A percentile compares a stretch with the other conserved stretches of the same genome.
Conservation (phyloP, 2,113 vertebrate species). For the Brachyhypopomus occidentalis region DNA sequence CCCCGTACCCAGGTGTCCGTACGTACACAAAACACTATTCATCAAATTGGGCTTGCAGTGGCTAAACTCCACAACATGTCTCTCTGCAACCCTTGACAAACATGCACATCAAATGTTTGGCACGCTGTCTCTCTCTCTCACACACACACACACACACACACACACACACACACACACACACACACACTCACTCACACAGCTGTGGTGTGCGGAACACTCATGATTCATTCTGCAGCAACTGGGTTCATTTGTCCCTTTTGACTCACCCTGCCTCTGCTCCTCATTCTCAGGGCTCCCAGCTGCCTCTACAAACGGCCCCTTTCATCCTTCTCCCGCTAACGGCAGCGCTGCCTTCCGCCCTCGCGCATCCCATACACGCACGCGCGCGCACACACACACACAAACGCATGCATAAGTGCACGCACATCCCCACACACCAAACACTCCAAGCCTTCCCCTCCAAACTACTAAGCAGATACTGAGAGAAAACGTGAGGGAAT, state of each 20-base stretch:
- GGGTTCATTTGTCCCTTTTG: slow-evolving; percentile 43
- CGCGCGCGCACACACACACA: background rate
- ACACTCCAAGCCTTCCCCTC: background rate
- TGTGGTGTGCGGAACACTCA: slow-evolving; percentile 53
- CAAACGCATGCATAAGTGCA: background rate
- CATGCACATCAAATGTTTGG: background rate
- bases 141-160: background rate
- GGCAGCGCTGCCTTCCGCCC: slow-evolving; percentile 36
- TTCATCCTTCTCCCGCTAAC: slow-evolving; percentile 34
- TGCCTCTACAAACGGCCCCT: slow-evolving; percentile 48
- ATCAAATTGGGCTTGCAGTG: slow-evolving; percentile 33
- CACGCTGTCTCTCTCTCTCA: too few relatives aligned
- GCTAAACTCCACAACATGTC: slow-evolving; percentile 32
- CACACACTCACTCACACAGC: slow-evolving; percentile 48
- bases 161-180: slow-evolving; percentile 26
- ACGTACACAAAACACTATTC: slow-evolving; percentile 47
- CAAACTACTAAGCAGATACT: too few relatives aligned
- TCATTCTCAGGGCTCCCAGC: slow-evolving; percentile 44
- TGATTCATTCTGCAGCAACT: slow-evolving; percentile 52
- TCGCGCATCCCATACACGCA: slow-evolving; percentile 6
- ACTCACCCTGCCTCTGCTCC: slow-evolving; percentile 30
- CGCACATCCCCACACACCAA: background rate
- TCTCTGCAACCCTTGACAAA: slow-evolving; percentile 5
- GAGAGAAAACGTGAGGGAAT: too few relatives aligned
- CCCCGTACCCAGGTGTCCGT: slow-evolving; percentile 40